phyloP scores from a whole-genome alignment of 2,888 invertebrate genomes.

The Axea sp. region DNA sequence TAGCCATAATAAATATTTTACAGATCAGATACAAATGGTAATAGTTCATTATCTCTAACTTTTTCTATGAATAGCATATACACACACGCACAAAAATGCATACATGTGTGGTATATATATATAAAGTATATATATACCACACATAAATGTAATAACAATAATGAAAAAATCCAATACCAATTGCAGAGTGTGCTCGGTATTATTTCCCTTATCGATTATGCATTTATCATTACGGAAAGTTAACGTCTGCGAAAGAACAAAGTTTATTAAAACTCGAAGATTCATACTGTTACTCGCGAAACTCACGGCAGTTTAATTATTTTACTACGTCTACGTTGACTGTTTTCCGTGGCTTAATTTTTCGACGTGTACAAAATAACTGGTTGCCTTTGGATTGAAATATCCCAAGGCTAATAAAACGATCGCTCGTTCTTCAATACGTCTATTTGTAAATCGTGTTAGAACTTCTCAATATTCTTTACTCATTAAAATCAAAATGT shows the following conservation, averaged over 20 bases:
- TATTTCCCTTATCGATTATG: slow-evolving; percentile 16
- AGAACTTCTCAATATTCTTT: slow-evolving; percentile 2
- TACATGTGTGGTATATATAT: too few species aligned
- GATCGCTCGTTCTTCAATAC: not conserved
- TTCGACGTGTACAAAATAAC: not conserved
- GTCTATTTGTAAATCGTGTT: slow-evolving; percentile 1
- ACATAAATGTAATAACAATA: not conserved
- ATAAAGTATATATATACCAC: too few species aligned
- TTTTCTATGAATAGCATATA: slow-evolving; percentile 1
- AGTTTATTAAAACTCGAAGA: slow-evolving; percentile 29
- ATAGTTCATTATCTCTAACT: slow-evolving; percentile 16
- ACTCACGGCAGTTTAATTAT: slow-evolving; percentile 3
- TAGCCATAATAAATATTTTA: not conserved
- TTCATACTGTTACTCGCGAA: slow-evolving; percentile 3
- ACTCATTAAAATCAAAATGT: not conserved
- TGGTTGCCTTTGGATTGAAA: not conserved
- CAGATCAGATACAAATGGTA: not conserved
- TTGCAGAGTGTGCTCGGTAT: not conserved
- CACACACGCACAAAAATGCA: too few species aligned
- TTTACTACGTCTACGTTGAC: not conserved
- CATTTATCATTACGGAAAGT: slow-evolving; percentile 21
- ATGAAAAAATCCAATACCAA: not conserved
- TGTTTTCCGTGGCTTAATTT: not conserved
- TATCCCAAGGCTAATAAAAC: too few species aligned
- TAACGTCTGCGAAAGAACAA: slow-evolving; percentile 10